Conservation (phyloP, 2,113 vertebrate genomes). For the Dolichallabes microphthalmus region DNA sequence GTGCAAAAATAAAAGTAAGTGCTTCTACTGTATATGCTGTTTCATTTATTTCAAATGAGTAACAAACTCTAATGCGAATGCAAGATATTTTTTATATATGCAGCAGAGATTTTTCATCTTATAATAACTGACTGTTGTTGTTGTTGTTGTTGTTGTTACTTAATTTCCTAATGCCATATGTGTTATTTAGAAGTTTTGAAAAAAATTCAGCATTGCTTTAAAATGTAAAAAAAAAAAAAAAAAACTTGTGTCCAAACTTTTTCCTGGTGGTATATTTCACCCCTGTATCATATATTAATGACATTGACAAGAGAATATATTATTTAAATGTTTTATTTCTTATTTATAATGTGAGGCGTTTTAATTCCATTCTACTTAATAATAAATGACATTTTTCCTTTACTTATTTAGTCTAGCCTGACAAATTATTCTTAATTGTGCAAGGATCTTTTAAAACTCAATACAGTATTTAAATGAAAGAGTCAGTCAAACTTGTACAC, state of each 20-base stretch:
- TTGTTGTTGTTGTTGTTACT: no score
- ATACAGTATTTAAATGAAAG: not conserved
- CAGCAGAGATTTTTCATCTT: no score
- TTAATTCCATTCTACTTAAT: not conserved
- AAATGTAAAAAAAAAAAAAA: no score
- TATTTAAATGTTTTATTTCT: not conserved
- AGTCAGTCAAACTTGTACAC: conserved; percentile 21
- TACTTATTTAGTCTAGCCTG: not conserved
- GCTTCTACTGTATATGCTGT: not conserved
- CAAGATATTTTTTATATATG: not conserved
- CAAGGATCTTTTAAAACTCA: not conserved
- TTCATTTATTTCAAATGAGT: not conserved
- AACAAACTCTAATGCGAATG: not conserved
- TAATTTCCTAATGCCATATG: no score
- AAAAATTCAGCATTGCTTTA: no score
- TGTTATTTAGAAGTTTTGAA: no score
- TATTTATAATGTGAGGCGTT: not conserved
- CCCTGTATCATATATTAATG: not conserved
- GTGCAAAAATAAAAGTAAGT: not conserved
- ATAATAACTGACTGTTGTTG: no score
- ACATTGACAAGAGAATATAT: not conserved
- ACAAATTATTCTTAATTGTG: not conserved
- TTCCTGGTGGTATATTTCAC: no score
- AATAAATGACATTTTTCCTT: no score
- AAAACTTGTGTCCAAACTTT: no score